A percentile compares a stretch with the other conserved stretches of the same genome.
These are phyloP conservation scores for Acholoe squamosa DNA, from an alignment of 2,888 invertebrate species.

Conservation along the genomic window DNA sequence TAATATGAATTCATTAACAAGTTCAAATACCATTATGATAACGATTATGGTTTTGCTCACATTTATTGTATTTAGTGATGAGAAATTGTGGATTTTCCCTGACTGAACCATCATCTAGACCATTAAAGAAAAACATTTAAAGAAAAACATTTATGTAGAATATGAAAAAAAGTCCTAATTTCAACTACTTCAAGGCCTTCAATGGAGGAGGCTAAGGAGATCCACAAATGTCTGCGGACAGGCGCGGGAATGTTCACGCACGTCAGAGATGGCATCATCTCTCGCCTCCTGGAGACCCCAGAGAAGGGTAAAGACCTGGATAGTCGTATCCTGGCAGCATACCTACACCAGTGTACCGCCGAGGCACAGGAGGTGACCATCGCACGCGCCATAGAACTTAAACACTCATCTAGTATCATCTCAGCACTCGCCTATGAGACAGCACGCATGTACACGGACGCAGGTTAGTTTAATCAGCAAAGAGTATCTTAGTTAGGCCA, in stretches of 20 bases:
- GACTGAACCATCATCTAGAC: no score
- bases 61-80: no score
- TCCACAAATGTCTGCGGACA: conserved; percentile 86
- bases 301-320: conserved; percentile 86
- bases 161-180: not conserved
- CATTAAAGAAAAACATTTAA: not conserved
- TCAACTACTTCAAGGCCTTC: conserved; percentile 78
- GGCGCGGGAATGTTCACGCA: conserved; percentile 87
- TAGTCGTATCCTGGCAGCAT: conserved; percentile 86
- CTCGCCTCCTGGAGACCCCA: conserved; percentile 66
- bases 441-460: conserved; percentile 86
- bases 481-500: no score
- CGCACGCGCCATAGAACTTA: conserved; percentile 87
- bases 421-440: conserved; percentile 87
- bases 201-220: conserved; percentile 87
- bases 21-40: no score
- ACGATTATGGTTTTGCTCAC: no score
- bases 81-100: no score
- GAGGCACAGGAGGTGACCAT: conserved; percentile 89
- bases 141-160: not conserved
- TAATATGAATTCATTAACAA: no score
- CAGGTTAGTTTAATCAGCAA: conserved; percentile 83
- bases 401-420: conserved; percentile 86
- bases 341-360: conserved; percentile 87
- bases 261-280: conserved; percentile 75